Conservation (phyloP, 2,797 vertebrate genomes). For the Clarias pachynema region DNA sequence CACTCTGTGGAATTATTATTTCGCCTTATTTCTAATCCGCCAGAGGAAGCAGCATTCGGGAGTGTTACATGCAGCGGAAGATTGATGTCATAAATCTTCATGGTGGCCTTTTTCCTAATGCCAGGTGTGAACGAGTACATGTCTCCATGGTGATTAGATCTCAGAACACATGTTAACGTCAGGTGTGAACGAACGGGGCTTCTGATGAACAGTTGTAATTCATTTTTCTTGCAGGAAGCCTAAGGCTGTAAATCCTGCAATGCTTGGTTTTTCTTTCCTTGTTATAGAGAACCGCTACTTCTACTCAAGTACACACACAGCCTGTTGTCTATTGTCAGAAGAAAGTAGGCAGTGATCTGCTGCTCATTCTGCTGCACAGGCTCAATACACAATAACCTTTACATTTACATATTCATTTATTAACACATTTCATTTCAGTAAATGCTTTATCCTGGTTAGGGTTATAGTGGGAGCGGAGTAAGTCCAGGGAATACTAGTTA, state of each 20-base stretch:
- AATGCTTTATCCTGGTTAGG: neutral
- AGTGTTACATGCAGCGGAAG: neutral
- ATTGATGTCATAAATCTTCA: neutral
- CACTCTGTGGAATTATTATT: neutral
- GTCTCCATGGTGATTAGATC: neutral
- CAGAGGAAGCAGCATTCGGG: neutral
- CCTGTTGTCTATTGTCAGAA: neutral
- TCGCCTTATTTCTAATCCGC: neutral
- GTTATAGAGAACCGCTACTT: neutral
- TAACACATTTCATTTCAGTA: neutral
- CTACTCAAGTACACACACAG: neutral
- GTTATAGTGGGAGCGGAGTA: neutral
- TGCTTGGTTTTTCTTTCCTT: neutral
- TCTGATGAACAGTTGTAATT: neutral
- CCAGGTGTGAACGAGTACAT: neutral
- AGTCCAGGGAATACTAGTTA: neutral
- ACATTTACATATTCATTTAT: neutral
- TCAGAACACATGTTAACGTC: neutral
- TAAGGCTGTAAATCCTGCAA: neutral
- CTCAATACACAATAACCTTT: neutral
- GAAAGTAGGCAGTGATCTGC: neutral
- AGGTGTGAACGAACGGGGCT: neutral
- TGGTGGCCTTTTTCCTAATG: neutral
- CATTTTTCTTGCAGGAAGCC: neutral
- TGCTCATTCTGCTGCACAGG: neutral